Base-by-base conservation (phyloP, 1,140 invertebrate species). In the Drosophila lini region DNA sequence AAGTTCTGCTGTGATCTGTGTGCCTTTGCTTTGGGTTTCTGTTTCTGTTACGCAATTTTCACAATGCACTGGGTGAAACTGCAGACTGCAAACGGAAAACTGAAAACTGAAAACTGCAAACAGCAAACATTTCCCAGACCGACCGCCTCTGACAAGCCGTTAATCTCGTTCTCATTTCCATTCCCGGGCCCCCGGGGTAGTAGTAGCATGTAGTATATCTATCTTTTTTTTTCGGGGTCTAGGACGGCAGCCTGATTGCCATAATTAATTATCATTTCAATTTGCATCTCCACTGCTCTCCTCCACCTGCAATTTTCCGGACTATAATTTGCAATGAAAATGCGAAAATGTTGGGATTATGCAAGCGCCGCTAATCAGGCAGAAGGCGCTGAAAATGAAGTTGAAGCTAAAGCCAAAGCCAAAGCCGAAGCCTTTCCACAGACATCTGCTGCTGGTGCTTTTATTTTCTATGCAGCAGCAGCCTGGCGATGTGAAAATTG, bases 211-310 rank as follows among this genome's bases (percentile, higher is more conserved):
- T 7, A 36, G 52, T 15, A 53, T 25, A 53, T 55, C 34, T 38
- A n/a, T 40, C 36, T 65, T 52, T 55, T 55, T 68, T 78, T 88
- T 82, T 86, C 78, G 76, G 84, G 84, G 83, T 88, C 83, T 88
- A 89, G 83, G 83, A 83, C 80, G 83, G 79, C 62, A 89, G 76
- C 70, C 65, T 76, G 82, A 79, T 84, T 78, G 78, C 83, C 86
- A 89, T 88, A 88, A 88, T 88, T 88, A 88, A 88, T 88, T 89
- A 89, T 82, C 81, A 89, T 88, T 88, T 88, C 83, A 88, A 88
- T 88, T 88, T 88, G 83, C 83, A 88, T 88, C 76, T 83, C 71
- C 73, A 31, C 45, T 15, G n/a, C 47, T 48, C 48, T 47, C 76
- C 48, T 47, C 76, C 80, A 89, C 80, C 84, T 89, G 80, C 80